Evolutionary conservation across 2,797 vertebrate genomes (phyloP).

Genomic region (Cirrhinus mrigala): DNA sequence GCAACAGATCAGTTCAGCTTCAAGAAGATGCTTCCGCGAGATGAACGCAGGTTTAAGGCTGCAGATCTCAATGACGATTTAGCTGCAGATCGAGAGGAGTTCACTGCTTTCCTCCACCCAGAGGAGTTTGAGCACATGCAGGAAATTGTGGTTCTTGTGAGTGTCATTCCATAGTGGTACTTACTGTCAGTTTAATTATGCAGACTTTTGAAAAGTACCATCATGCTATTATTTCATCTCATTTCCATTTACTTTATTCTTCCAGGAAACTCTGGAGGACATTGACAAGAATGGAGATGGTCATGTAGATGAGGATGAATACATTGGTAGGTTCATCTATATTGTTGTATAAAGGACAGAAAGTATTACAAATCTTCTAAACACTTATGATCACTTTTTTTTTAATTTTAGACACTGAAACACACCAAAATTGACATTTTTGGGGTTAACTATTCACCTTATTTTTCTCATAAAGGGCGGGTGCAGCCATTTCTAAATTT

Average conservation of each 20-base stretch:
- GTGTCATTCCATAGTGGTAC: conserved; percentile 53
- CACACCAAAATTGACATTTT: not conserved
- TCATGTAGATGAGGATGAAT: conserved; percentile 96
- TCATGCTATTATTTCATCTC: not conserved
- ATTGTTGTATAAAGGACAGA: not conserved
- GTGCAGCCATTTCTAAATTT: too few species aligned
- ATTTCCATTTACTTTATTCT: not conserved
- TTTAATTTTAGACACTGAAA: not conserved
- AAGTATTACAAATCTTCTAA: not conserved
- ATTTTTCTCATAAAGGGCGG: too few species aligned
- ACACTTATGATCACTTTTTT: not conserved
- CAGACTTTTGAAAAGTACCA: not conserved
- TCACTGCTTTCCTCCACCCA: conserved; percentile 95
- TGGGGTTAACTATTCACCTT: too few species aligned
- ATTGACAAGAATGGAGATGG: conserved; percentile 96
- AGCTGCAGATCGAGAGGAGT: conserved; percentile 90
- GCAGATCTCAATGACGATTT: conserved; percentile 88
- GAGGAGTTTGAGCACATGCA: conserved; percentile 99
- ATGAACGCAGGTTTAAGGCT: conserved; percentile 90
- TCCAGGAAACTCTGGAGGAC: conserved; percentile 97
- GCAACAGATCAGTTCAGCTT: conserved; percentile 92
- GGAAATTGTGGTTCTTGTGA: conserved; percentile 93
- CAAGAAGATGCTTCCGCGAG: conserved; percentile 97
- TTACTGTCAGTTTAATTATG: conserved; percentile 5
- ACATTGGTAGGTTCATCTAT: conserved; percentile 87